These are phyloP conservation scores for Ariopsis seemanni DNA, from an alignment of 2,113 vertebrate species.

Conservation along the genomic window DNA sequence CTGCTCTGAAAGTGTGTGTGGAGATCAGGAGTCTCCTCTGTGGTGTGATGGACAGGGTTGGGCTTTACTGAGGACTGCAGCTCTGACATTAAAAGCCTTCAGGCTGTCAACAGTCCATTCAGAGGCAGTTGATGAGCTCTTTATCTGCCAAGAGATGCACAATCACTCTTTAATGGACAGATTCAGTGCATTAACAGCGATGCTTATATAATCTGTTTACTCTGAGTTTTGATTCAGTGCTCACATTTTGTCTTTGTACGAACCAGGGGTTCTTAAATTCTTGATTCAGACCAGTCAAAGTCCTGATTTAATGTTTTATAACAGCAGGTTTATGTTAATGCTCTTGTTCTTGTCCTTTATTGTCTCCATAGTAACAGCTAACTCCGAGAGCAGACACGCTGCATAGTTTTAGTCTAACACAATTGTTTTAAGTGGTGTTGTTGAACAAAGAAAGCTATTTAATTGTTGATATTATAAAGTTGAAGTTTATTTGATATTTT, in stretches of 20 bases:
- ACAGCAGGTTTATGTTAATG: not conserved
- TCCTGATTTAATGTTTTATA: not conserved
- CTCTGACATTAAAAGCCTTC: conserved; percentile 26
- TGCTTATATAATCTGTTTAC: conserved; percentile 11
- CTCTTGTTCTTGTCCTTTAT: not conserved
- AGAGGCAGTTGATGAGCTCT: conserved; percentile 33
- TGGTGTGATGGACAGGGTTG: conserved; percentile 33
- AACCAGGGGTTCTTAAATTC: not conserved
- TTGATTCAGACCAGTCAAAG: not conserved
- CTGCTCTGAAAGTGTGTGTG: conserved; percentile 21
- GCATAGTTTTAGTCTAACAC: not conserved
- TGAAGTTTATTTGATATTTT: not conserved
- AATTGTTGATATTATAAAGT: not conserved
- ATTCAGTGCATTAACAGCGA: conserved; percentile 11
- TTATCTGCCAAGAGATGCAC: conserved; percentile 8
- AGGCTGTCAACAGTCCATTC: conserved; percentile 12
- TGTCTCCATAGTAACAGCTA: not conserved
- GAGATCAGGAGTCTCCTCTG: conserved; percentile 17
- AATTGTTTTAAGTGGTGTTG: not conserved
- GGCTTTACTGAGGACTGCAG: conserved; percentile 2
- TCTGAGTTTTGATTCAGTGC: not conserved
- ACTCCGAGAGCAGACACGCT: not conserved
- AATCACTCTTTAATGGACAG: conserved; percentile 11
- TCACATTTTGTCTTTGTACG: not conserved
- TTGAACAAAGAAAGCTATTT: not conserved